Base-by-base conservation (phyloP, 2,113 vertebrate genomes). In the Galemys pyrenaicus region DNA sequence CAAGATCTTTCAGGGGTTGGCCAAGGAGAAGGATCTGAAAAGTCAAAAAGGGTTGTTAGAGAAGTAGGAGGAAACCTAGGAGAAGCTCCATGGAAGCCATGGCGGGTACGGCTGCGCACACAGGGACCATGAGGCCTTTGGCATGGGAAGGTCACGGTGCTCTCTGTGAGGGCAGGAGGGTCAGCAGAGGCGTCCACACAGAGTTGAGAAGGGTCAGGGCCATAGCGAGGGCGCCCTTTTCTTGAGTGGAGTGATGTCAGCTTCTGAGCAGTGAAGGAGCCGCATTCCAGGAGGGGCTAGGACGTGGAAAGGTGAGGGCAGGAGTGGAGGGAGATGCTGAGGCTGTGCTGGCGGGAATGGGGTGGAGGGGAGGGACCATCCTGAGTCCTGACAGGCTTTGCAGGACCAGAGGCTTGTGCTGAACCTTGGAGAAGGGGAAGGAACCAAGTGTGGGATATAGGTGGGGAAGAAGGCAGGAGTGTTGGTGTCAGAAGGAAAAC, bases 81-180 rank as follows among this genome's bases (percentile, higher is more conserved):
- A 2, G 26, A 51, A 22, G 22, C n/a, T 11, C 4, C 20, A 0
- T 54, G 73, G 6, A 24, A 51, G 41, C 28, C 32, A 71, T 15
- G 67, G n/a, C 37, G 15, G 58, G 0, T 0, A 1, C 30, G 88
- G 32, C 17, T 62, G 17, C 24, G 5, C 44, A 16, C 32, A 20
- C 0, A 0, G 39, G 22, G 26, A 28, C 4, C 5, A 32, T 5
- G 16, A 0, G 20, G 32, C n/a, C 22, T 46, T n/a, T 24, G 62
- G 54, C 11, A 24, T 58, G 32, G 32, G 54, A 58, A 58, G 65
- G 56, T 41, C 44, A 78, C 1, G 32, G 44, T 20, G 9, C 13
- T 30, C 20, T 77, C 68, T 28, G 32, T 39, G 49, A 70, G 46
- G 39, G 24, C n/a, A 68, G 65, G 65, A 4, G 15, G 32, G 11